Base-by-base conservation (phyloP, 2,113 vertebrate genomes). In the Felis chaus region DNA sequence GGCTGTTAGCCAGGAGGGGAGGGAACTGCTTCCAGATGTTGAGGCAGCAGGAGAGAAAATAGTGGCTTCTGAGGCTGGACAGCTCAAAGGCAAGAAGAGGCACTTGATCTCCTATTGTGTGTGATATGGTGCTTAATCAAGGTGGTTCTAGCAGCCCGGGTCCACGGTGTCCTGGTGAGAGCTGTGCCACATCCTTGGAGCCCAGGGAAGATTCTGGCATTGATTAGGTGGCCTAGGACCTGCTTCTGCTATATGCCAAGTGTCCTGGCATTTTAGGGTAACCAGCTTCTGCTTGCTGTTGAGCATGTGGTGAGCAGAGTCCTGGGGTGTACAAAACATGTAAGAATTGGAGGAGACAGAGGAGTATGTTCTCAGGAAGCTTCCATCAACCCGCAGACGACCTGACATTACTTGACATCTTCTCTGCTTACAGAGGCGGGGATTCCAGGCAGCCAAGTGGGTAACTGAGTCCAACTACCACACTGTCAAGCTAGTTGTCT, bases 21-120 rank as follows among this genome's bases (percentile, higher is more conserved):
- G 85, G 73, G 97, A 98, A 95, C 94, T 74, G 3, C 74, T 98
- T 98, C 97, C 98, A 99, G 97, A 98, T 98, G 97, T 95, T 0
- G 21, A 19, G n/a, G 50, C 73, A 57, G 61, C 82, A 81, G 11
- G 15, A 29, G 69, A 41, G 71, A 66, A 81, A 65, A 39, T 39
- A 16, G 16, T 3, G 2, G 87, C 91, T 65, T 61, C 66, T 57
- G 41, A 74, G 69, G n/a, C 71, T 69, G 66, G 50, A 25, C 33
- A 41, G 9, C 84, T 80, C 82, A 48, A 39, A 68, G 79, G 55
- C 6, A 1, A 23, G 45, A 33, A 55, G 27, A 65, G 36, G 55
- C 41, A 48, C 74, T 45, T 73, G 73, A 21, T 29, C 41, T 29
- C 41, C 13, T 19, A 82, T 48, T 25, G 27, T 83, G 39, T 69